These are phyloP conservation scores for Calcarius lapponicus DNA, from an alignment of 2,797 vertebrate genomes.

Conservation along the genomic window DNA sequence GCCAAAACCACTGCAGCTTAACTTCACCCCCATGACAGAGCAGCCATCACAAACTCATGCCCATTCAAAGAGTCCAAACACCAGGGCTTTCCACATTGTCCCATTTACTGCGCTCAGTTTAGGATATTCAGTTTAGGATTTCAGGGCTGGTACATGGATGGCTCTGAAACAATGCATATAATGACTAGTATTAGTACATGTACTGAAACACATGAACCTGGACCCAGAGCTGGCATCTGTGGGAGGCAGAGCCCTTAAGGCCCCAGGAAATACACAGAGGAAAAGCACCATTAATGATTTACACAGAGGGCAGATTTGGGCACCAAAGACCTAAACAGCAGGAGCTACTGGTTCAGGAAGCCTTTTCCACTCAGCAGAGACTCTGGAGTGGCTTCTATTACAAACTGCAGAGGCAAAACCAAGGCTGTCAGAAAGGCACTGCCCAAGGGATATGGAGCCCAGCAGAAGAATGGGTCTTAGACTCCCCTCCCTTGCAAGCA, in stretches of 20 bases:
- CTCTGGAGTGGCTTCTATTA: background rate
- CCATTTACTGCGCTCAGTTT: background rate
- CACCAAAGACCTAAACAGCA: rapidly evolving
- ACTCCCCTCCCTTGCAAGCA: background rate
- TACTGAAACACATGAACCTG: background rate
- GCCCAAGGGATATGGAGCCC: background rate
- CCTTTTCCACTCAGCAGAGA: background rate
- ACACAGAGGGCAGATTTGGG: background rate
- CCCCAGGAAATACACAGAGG: background rate
- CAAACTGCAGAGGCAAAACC: background rate
- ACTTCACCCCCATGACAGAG: background rate
- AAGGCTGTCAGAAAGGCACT: background rate
- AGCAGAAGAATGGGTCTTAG: background rate
- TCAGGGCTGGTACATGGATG: background rate
- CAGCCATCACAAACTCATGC: background rate
- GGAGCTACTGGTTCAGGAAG: background rate
- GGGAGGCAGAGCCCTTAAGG: background rate
- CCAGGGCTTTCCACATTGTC: background rate
- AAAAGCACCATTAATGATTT: background rate
- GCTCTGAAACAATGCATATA: background rate
- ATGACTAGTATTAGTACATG: background rate
- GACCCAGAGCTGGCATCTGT: background rate
- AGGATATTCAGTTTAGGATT: background rate
- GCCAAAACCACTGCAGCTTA: background rate
- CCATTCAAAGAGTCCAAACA: background rate